phyloP scores from a whole-genome alignment of 2,797 vertebrate species.

The Sparidentex hasta region DNA sequence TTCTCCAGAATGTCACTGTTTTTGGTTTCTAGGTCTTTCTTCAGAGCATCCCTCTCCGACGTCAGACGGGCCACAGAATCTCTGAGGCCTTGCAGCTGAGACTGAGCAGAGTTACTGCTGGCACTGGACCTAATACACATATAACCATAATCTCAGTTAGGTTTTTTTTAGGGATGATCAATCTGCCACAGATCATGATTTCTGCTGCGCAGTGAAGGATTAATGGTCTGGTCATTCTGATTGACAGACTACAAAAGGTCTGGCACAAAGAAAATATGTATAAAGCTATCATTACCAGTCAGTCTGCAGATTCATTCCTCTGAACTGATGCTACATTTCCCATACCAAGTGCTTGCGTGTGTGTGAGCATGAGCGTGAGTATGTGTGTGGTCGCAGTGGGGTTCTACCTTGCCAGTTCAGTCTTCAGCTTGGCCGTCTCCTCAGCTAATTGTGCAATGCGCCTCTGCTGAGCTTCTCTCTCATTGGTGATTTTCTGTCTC shows the following conservation, averaged over 20 bases:
- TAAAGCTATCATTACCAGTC: too few species aligned
- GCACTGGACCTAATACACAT: constrained; percentile 86
- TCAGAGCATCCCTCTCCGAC: constrained; percentile 89
- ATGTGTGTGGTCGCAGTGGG: too few species aligned
- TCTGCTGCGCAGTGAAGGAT: background rate
- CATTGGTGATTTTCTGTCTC: constrained; percentile 90
- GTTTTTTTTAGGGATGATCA: background rate
- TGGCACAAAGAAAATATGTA: background rate
- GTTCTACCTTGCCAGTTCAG: constrained; percentile 91
- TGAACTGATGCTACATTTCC: background rate
- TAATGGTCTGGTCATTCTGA: background rate
- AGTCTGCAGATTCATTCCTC: background rate
- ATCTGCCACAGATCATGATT: background rate
- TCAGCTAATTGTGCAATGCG: constrained; percentile 93
- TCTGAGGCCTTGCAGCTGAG: constrained; percentile 90
- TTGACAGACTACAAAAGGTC: background rate
- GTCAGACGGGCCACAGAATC: constrained; percentile 89
- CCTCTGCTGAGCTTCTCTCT: constrained; percentile 92
- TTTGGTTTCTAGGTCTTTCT: constrained; percentile 91
- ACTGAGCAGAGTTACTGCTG: constrained; percentile 89
- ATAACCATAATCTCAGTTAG: background rate
- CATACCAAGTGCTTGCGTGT: background rate
- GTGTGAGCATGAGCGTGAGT: background rate
- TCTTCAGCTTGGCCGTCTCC: constrained; percentile 92
- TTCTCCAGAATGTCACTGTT: constrained; percentile 93